Conservation (phyloP, 2,113 vertebrate species). For the Erpornis zantholeuca region DNA sequence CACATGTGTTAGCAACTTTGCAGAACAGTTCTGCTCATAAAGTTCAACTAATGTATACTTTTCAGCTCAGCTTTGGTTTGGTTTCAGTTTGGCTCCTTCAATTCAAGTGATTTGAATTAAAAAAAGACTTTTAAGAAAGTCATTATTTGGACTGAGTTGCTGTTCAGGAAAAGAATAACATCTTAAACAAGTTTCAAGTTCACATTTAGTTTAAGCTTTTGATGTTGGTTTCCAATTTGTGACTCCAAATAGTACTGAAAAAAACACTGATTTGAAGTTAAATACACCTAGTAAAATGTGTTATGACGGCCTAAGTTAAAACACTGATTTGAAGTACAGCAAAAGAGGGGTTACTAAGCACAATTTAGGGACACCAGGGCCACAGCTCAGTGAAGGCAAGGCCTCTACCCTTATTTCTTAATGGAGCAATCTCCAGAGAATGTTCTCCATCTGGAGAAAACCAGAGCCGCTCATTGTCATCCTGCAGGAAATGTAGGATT, state of each 20-base stretch:
- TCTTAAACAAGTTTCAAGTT: neutral
- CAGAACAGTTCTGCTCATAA: neutral
- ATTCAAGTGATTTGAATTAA: neutral
- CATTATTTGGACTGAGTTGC: neutral
- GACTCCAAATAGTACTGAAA: neutral
- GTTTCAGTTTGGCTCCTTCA: neutral
- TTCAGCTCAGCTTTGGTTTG: neutral
- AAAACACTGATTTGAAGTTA: neutral
- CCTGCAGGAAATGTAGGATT: neutral
- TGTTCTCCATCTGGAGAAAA: neutral
- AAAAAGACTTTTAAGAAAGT: neutral
- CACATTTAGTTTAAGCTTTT: neutral
- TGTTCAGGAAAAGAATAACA: neutral
- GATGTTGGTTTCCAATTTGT: neutral
- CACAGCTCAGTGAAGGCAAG: neutral
- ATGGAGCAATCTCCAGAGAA: neutral
- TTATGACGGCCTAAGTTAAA: neutral
- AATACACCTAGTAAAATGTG: neutral
- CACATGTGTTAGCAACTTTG: neutral
- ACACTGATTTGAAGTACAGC: neutral
- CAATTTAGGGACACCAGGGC: neutral
- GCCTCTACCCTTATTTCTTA: neutral
- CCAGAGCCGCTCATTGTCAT: neutral
- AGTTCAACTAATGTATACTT: neutral
- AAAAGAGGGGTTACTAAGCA: neutral